These are phyloP conservation scores for Zapus hudsonius DNA, from an alignment of 2,113 vertebrate genomes.

Conservation along the genomic window DNA sequence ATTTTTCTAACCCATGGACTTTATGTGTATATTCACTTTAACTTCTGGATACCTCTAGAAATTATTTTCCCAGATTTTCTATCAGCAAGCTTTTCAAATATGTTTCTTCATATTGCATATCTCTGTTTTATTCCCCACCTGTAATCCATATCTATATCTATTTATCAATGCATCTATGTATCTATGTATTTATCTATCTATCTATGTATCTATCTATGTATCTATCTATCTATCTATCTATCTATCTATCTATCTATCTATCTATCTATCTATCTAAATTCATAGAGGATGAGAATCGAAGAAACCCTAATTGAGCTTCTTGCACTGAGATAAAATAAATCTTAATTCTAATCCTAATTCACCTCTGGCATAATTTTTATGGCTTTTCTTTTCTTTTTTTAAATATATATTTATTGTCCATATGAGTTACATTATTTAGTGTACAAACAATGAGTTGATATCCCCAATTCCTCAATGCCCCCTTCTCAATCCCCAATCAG, in stretches of 20 bases:
- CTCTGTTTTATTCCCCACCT: not conserved
- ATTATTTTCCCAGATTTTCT: not conserved
- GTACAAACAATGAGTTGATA: too few relatives aligned
- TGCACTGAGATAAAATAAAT: not conserved
- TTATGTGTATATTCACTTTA: not conserved
- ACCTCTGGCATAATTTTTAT: not conserved
- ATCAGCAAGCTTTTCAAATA: not conserved
- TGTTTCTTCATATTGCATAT: conserved; percentile 15
- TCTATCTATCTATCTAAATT: not conserved
- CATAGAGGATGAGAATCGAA: not conserved
- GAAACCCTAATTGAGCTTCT: not conserved
- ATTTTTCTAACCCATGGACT: not conserved
- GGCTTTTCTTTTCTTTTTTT: too few relatives aligned
- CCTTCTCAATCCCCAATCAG: too few relatives aligned
- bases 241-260: too few relatives aligned
- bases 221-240: too few relatives aligned
- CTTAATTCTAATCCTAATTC: not conserved
- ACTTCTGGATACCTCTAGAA: not conserved
- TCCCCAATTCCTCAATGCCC: too few relatives aligned
- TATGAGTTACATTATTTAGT: too few relatives aligned
- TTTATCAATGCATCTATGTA: too few relatives aligned
- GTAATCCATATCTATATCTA: not conserved
- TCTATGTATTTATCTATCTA: too few relatives aligned
- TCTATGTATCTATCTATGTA: too few relatives aligned
- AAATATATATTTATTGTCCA: too few relatives aligned